phyloP scores from a whole-genome alignment of 1,140 invertebrate species.

The Drosophila grimshawi region DNA sequence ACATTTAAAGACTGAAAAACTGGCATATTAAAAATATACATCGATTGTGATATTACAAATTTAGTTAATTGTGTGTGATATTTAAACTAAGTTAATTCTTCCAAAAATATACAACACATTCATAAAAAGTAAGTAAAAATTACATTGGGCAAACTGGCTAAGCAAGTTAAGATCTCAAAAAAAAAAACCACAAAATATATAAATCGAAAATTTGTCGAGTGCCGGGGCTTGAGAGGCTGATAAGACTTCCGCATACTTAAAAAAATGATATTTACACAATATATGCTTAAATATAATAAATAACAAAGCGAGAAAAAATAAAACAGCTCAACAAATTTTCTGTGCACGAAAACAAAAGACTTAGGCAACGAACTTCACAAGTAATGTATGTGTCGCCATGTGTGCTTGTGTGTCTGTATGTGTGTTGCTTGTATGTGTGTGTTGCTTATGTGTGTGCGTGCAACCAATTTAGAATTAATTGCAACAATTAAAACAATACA shows the following conservation, averaged over 20 bases:
- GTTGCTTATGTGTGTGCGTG: slow-evolving; percentile 11
- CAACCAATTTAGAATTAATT: slow-evolving; percentile 66
- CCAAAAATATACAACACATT: slow-evolving; percentile 38
- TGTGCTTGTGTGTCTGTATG: slow-evolving; percentile 25
- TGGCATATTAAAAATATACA: not conserved
- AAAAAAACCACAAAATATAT: slow-evolving; percentile 34
- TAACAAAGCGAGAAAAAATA: slow-evolving; percentile 45
- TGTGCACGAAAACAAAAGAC: slow-evolving; percentile 58
- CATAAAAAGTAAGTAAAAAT: slow-evolving; percentile 67
- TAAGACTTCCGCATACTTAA: slow-evolving; percentile 81
- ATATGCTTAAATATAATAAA: slow-evolving; percentile 56
- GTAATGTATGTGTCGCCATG: slow-evolving; percentile 12
- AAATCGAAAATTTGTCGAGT: slow-evolving; percentile 25
- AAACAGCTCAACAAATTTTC: slow-evolving; percentile 15
- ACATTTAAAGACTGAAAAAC: slow-evolving; percentile 31
- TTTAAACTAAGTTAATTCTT: slow-evolving; percentile 52
- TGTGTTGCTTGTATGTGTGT: not conserved
- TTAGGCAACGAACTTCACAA: slow-evolving; percentile 63
- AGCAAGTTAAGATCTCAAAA: slow-evolving; percentile 47
- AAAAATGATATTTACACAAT: slow-evolving; percentile 70
- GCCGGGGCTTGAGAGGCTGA: slow-evolving; percentile 41
- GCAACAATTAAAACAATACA: slow-evolving; percentile 64
- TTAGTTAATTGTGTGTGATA: slow-evolving; percentile 56
- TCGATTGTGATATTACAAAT: slow-evolving; percentile 42
- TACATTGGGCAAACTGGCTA: slow-evolving; percentile 54